Evolutionary conservation across 2,797 vertebrate species (phyloP).

Genomic region (Chanos chanos): DNA sequence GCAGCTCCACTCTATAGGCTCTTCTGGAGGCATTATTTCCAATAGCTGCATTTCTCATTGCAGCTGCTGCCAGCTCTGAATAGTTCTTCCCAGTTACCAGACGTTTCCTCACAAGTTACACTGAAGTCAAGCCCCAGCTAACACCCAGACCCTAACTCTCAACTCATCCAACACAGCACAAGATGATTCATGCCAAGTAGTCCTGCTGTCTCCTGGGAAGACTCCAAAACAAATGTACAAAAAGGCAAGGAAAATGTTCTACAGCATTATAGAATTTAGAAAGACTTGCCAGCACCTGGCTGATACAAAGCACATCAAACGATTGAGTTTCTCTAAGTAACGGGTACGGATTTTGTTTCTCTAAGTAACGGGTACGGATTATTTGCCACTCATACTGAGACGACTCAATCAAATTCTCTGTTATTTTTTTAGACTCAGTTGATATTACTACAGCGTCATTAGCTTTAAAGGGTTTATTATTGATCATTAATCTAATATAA

Average conservation of each 20-base stretch:
- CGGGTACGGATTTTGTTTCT: constrained; percentile 13
- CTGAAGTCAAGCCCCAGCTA: constrained; percentile 42
- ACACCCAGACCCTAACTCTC: constrained; percentile 54
- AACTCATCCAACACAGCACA: constrained; percentile 49
- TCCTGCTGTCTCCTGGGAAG: constrained; percentile 66
- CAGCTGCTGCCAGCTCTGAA: constrained; percentile 48
- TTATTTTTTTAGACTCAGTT: background rate
- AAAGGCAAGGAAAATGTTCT: constrained; percentile 56
- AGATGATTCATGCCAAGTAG: constrained; percentile 54
- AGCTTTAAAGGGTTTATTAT: too few relatives aligned
- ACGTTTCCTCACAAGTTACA: constrained; percentile 65
- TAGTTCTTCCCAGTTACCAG: constrained; percentile 55
- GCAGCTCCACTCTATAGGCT: constrained; percentile 6
- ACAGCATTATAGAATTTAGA: constrained; percentile 50
- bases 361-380: too few relatives aligned
- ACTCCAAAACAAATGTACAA: constrained; percentile 66
- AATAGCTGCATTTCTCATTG: constrained; percentile 42
- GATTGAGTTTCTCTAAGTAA: constrained; percentile 46
- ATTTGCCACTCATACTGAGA: too few relatives aligned
- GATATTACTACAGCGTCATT: background rate
- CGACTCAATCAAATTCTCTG: background rate
- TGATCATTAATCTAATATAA: too few relatives aligned
- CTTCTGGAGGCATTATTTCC: constrained; percentile 54
- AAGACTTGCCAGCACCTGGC: constrained; percentile 39
- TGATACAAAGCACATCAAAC: constrained; percentile 52